Conservation (phyloP, 2,113 vertebrate genomes). For the Halcyon malimbica region DNA sequence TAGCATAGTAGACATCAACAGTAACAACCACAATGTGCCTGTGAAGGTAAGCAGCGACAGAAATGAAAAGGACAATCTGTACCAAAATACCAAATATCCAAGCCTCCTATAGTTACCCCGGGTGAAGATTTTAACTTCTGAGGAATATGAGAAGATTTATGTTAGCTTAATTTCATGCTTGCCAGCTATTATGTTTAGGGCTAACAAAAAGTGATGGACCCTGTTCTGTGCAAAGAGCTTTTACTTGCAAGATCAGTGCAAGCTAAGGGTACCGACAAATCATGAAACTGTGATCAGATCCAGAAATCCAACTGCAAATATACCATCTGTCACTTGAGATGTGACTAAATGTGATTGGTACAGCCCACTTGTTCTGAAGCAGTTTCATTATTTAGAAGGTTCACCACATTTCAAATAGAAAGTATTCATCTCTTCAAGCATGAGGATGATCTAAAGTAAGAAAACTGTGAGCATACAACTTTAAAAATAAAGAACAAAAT, state of each 20-base stretch:
- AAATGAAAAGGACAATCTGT: not conserved
- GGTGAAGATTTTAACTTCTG: not conserved
- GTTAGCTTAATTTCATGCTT: not conserved
- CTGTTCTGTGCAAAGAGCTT: not conserved
- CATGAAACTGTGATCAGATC: not conserved
- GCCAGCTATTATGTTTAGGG: not conserved
- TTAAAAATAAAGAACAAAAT: not conserved
- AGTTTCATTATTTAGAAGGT: not conserved
- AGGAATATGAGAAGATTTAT: not conserved
- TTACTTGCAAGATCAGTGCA: not conserved
- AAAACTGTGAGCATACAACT: not conserved
- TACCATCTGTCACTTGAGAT: not conserved
- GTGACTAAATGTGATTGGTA: not conserved
- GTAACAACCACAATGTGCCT: fast-evolving
- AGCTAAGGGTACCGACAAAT: not conserved
- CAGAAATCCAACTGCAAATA: not conserved
- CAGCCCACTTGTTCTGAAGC: not conserved
- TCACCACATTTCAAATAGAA: not conserved
- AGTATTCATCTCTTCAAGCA: not conserved
- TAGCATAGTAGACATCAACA: not conserved
- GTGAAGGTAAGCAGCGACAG: not conserved
- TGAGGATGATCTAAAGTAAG: not conserved
- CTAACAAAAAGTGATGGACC: not conserved
- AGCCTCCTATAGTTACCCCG: not conserved
- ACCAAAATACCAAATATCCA: not conserved